Conservation (phyloP, 2,113 vertebrate genomes). For the Bothrops jararaca region DNA sequence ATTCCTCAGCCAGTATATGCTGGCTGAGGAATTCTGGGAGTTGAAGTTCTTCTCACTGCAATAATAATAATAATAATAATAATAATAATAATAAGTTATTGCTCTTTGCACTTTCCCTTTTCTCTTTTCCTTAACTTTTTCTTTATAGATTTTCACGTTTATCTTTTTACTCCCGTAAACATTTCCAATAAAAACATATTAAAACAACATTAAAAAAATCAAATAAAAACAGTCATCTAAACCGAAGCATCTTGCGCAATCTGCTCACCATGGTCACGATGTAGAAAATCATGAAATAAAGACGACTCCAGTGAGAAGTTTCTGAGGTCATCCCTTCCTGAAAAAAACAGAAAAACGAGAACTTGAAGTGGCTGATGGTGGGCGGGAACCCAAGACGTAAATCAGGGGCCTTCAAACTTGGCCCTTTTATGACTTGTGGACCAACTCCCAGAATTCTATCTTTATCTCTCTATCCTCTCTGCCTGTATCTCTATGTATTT, state of each 20-base stretch:
- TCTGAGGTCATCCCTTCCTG: constrained; percentile 96
- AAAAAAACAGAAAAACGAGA: not conserved
- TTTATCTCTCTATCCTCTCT: no score
- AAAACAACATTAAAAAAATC: not conserved
- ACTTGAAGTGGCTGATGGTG: not conserved
- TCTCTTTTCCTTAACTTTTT: not conserved
- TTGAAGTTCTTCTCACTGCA: no score
- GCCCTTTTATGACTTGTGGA: no score
- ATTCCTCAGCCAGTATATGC: no score
- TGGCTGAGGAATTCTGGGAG: no score
- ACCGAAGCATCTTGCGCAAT: not conserved
- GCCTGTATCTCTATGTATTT: no score
- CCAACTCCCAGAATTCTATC: no score
- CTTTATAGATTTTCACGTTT: not conserved
- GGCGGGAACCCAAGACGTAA: not conserved
- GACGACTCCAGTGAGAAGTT: constrained; percentile 94
- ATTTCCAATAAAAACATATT: not conserved
- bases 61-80: no score
- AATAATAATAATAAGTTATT: not conserved
- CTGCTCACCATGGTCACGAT: constrained; percentile 94
- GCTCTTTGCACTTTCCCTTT: not conserved
- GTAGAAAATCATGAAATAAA: constrained; percentile 99
- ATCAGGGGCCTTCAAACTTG: no score
- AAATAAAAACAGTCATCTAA: not conserved
- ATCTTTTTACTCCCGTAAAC: not conserved